Conservation (phyloP, 1,140 invertebrate species). For the Neodiprion pinetum region DNA sequence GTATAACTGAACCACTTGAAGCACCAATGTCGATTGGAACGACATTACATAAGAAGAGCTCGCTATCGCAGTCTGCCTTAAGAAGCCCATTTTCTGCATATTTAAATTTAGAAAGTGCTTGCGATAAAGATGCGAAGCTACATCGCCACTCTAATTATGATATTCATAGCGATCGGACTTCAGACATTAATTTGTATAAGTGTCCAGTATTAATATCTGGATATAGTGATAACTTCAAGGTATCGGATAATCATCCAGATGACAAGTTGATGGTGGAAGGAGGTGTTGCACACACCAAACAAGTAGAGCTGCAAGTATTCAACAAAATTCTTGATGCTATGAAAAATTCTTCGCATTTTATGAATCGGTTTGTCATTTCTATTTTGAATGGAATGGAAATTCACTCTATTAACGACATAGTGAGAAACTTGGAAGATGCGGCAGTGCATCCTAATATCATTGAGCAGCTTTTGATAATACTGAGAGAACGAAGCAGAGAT, state of each 20-base stretch:
- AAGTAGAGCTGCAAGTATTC: slow-evolving; percentile 1
- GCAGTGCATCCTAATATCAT: background rate
- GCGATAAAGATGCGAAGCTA: background rate
- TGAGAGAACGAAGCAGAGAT: background rate
- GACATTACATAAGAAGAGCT: background rate
- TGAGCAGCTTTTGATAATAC: slow-evolving; percentile 3
- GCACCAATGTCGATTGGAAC: background rate
- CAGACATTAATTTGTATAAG: background rate
- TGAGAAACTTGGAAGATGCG: background rate
- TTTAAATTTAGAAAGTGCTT: slow-evolving; percentile 3
- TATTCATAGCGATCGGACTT: slow-evolving; percentile 8
- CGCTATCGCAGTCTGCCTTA: background rate
- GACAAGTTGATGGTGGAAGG: background rate
- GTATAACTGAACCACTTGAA: background rate
- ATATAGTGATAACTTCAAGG: background rate
- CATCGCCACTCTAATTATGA: background rate
- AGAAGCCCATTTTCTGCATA: background rate
- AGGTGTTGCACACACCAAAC: background rate
- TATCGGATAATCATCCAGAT: background rate
- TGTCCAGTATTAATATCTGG: background rate
- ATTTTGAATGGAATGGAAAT: background rate
- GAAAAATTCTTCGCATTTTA: slow-evolving; percentile 11
- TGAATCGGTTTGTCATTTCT: background rate
- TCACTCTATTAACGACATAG: background rate
- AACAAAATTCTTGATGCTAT: background rate